These are phyloP conservation scores for Trichechus manatus DNA, from an alignment of 2,113 vertebrate genomes.

Conservation along the genomic window DNA sequence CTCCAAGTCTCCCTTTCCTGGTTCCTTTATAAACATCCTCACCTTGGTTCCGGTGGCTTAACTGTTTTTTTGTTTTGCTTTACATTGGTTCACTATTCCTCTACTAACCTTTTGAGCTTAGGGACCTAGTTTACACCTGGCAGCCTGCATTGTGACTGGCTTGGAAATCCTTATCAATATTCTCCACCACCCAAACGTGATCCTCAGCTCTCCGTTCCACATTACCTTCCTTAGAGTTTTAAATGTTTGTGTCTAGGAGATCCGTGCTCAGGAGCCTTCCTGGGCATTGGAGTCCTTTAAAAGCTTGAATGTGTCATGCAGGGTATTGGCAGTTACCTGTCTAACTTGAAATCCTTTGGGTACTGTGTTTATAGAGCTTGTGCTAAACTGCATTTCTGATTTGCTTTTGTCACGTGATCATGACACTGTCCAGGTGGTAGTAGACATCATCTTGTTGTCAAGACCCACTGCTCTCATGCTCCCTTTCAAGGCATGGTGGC, in stretches of 20 bases:
- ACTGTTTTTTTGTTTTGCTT: neutral
- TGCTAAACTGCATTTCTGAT: neutral
- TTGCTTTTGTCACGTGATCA: neutral
- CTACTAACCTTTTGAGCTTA: neutral
- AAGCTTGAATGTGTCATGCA: neutral
- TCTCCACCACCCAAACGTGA: neutral
- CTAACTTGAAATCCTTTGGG: neutral
- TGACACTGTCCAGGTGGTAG: too few relatives aligned
- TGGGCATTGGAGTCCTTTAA: accelerated
- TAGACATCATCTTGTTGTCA: neutral
- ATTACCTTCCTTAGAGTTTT: neutral
- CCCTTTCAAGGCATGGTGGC: neutral
- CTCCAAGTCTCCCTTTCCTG: neutral
- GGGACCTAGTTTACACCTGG: too few relatives aligned
- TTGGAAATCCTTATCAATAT: neutral
- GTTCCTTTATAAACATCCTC: neutral
- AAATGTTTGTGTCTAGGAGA: too few relatives aligned
- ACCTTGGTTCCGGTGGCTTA: neutral
- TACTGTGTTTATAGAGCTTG: neutral
- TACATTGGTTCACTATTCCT: neutral
- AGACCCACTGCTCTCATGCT: neutral
- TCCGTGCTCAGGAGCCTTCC: neutral
- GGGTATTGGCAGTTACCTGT: accelerated
- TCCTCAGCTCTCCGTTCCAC: neutral
- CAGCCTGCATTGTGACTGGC: neutral